Conservation (phyloP, 2,888 invertebrate genomes). For the Torymus tubicola region DNA sequence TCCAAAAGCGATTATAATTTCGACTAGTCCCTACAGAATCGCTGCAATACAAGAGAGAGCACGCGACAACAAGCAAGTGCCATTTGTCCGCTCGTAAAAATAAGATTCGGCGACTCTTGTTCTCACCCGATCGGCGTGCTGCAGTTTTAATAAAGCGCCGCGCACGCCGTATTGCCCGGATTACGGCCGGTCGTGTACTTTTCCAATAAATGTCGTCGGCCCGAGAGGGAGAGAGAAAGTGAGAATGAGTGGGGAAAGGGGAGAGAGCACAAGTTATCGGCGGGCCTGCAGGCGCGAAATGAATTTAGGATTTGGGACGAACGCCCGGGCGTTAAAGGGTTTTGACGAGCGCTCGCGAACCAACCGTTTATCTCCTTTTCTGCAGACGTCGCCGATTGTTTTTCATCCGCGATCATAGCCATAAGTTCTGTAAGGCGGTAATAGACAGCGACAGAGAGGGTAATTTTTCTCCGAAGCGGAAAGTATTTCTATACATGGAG, state of each 20-base stretch:
- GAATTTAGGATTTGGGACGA: slow-evolving; percentile 45
- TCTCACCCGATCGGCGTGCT: not conserved
- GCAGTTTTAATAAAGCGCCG: slow-evolving; percentile 53
- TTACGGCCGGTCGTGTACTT: slow-evolving; percentile 24
- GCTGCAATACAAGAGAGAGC: too few species aligned
- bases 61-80: too few species aligned
- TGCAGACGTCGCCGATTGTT: slow-evolving; percentile 44
- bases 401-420: slow-evolving; percentile 10
- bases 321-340: slow-evolving; percentile 2
- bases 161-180: slow-evolving; percentile 30
- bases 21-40: too few species aligned
- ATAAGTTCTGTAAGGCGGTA: too few species aligned
- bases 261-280: slow-evolving; percentile 19
- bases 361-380: slow-evolving; percentile 38
- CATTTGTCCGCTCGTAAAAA: slow-evolving; percentile 28
- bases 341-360: slow-evolving; percentile 5
- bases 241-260: too few species aligned
- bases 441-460: too few species aligned
- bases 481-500: not conserved
- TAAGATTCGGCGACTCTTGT: too few species aligned
- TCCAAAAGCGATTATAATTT: too few species aligned
- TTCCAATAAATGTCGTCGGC: slow-evolving; percentile 51
- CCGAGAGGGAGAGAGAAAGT: too few species aligned
- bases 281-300: slow-evolving; percentile 39
- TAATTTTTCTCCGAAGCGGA: not conserved